Evolutionary conservation across 2,113 vertebrate species (phyloP), one percentile per base, ranked within the genome.

Genomic region (Notiomystis cincta): DNA sequence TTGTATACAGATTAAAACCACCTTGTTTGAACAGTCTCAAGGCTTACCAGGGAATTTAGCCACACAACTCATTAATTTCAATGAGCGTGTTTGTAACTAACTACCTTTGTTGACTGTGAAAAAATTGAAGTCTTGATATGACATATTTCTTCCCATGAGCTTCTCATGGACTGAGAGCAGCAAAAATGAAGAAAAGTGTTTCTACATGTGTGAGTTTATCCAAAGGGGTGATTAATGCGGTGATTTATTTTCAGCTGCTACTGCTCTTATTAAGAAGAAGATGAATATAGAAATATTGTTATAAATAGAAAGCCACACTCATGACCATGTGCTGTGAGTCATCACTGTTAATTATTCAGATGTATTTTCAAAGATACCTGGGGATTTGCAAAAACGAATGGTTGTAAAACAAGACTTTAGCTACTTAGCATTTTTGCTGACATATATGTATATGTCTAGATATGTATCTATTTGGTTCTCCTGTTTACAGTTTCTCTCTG

Each of bases 331-430:
- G 89, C 67, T 81, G n/a, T 96, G 93, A 94, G 88, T 97, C 95
- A 96, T 78, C 17, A 1, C 25, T 83, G 79, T 86, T 93, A 95
- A 95, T 94, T 97, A 92, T 88, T 96, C 89, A 94, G 50, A 90
- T 56, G 44, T 31, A 62, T 89, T 93, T 80, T 81, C 82, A 94
- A 80, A 90, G 79, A 77, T 64, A 91, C 92, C 85, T 81, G 64
- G 56, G 31, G 42, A 70, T 75, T 75, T 3, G 5, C 62, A 90
- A 58, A 90, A 90, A 65, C 13, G 24, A 91, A 33, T 7, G 2
- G 42, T 44, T 84, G 40, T 42, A 73, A 38, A 69, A 44, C 37
- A 71, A 65, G 5, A 56, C 28, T 48, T 64, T 48, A 73, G 44
- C 21, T 66, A 62, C 73, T 81, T 71, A 84, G 48, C 38, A 45